A percentile compares a stretch with the other conserved stretches of the same genome.
phyloP scores from a whole-genome alignment of 92 coral and sea anemone species.

The Paramuricea clavata region DNA sequence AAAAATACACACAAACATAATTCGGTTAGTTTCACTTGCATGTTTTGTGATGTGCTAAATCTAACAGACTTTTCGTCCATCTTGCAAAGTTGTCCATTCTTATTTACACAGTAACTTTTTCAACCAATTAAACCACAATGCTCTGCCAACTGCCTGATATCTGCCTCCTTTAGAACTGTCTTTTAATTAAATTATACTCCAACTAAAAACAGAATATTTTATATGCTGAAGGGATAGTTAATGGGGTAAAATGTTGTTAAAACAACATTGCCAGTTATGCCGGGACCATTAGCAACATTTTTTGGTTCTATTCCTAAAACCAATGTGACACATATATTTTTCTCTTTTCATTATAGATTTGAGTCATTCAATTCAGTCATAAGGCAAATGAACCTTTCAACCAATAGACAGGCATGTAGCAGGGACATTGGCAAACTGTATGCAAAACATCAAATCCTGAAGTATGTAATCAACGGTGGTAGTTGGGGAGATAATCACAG shows the following conservation, averaged over 20 bases:
- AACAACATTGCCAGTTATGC: too few species aligned
- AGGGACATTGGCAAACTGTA: conserved; percentile 3
- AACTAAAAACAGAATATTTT: too few species aligned
- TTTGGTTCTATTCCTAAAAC: not conserved
- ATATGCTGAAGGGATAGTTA: too few species aligned
- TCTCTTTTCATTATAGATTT: conserved; percentile 5
- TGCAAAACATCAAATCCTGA: conserved; percentile 1
- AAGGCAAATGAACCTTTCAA: conserved; percentile 20
- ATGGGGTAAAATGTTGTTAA: too few species aligned
- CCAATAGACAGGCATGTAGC: conserved; percentile 28
- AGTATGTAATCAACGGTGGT: conserved; percentile 10
- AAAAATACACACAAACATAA: not conserved
- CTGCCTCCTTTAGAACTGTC: too few species aligned
- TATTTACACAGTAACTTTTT: too few species aligned
- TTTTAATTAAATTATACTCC: too few species aligned
- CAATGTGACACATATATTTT: not conserved
- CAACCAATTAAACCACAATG: too few species aligned
- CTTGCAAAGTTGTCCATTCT: not conserved
- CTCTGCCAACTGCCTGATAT: too few species aligned
- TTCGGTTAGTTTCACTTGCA: not conserved
- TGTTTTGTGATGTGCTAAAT: not conserved
- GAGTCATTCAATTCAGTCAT: conserved; percentile 21
- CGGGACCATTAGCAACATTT: not conserved
- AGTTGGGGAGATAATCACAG: conserved; percentile 7
- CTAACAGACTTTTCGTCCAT: not conserved